phyloP scores from a whole-genome alignment of 23 tunicate species.

The Trididemnum miniatum region DNA sequence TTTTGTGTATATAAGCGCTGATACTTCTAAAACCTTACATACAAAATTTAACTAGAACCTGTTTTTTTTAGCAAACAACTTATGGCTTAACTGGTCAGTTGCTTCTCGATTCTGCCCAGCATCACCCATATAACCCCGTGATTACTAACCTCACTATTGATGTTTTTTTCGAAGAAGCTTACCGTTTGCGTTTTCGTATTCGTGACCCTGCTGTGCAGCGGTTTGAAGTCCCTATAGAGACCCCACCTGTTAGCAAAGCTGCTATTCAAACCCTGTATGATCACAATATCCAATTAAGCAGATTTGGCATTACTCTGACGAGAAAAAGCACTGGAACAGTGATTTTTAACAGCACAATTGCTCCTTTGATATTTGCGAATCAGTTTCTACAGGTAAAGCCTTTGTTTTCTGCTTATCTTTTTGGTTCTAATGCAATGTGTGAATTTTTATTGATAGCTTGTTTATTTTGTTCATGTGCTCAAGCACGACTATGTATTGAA shows the following conservation, averaged over 20 bases:
- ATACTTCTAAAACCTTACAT: too few species aligned
- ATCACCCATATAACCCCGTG: constrained; percentile 25
- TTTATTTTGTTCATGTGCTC: too few species aligned
- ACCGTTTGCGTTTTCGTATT: constrained; percentile 60
- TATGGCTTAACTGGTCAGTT: constrained; percentile 57
- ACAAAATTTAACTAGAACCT: too few species aligned
- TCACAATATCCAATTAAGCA: constrained; percentile 9
- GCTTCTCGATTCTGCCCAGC: not conserved
- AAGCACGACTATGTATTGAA: too few species aligned
- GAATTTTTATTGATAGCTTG: too few species aligned
- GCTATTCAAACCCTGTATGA: constrained; percentile 17
- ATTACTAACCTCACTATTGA: constrained; percentile 34
- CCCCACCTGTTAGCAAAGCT: constrained; percentile 40
- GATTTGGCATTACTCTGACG: constrained; percentile 43
- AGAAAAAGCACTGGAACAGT: constrained; percentile 44
- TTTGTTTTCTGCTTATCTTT: not conserved
- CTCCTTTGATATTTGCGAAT: constrained; percentile 71
- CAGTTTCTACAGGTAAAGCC: constrained; percentile 88
- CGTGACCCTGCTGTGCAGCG: constrained; percentile 42
- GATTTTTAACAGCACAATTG: constrained; percentile 72
- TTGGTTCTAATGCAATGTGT: too few species aligned
- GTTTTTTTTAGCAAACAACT: constrained; percentile 39
- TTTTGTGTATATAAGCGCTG: too few species aligned
- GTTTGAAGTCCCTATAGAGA: constrained; percentile 79
- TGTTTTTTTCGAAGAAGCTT: constrained; percentile 37